Conservation (phyloP, 2,888 invertebrate species). For the Cerastis rubricosa region DNA sequence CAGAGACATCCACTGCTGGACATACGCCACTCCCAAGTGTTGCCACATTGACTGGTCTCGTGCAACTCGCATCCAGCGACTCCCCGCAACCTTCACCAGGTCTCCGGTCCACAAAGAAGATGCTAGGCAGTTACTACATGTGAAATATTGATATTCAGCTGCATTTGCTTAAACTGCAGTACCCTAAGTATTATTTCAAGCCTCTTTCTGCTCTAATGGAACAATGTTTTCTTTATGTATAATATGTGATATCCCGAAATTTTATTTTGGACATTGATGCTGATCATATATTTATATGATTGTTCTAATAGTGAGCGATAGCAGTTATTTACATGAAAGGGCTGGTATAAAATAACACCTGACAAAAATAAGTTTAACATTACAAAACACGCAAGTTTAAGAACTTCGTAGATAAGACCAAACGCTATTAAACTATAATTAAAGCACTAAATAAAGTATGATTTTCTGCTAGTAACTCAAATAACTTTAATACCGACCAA, state of each 20-base stretch:
- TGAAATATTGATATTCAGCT: too few species aligned
- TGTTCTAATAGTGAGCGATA: background rate
- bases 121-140: background rate
- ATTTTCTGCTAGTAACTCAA: conserved; percentile 11
- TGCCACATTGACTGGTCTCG: too few species aligned
- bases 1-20: too few species aligned
- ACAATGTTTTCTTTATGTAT: background rate
- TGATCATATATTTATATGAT: background rate
- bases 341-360: background rate
- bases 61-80: too few species aligned
- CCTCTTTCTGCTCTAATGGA: background rate
- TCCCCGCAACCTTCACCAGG: too few species aligned
- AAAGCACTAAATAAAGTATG: background rate
- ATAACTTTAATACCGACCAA: background rate
- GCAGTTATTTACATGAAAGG: background rate
- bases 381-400: background rate
- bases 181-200: too few species aligned
- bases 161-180: too few species aligned
- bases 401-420: background rate
- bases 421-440: background rate
- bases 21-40: too few species aligned
- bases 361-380: background rate
- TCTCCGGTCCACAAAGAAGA: too few species aligned
- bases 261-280: background rate
- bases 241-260: background rate